These are phyloP conservation scores for Dichetophora obliterata DNA, from an alignment of 2,888 invertebrate species.

Conservation along the genomic window DNA sequence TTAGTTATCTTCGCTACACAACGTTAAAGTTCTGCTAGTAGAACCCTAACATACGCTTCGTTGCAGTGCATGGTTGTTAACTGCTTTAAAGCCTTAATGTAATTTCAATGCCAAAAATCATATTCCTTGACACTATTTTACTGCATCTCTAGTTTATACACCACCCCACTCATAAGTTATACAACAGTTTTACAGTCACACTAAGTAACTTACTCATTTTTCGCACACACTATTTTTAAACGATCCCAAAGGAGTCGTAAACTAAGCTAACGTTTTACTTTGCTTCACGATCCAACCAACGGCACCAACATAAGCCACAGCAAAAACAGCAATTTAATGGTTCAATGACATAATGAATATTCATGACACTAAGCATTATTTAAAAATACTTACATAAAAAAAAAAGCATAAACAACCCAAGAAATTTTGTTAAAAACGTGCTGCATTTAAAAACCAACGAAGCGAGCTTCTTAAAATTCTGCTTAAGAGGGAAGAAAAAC, in stretches of 20 bases:
- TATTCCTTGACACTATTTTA: no score
- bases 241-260: constrained; percentile 20
- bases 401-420: background rate
- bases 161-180: no score
- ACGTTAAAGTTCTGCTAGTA: no score
- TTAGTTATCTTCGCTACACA: no score
- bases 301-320: constrained; percentile 30
- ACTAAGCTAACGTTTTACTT: constrained; percentile 24
- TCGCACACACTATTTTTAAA: constrained; percentile 15
- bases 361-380: constrained; percentile 2
- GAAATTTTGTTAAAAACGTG: constrained; percentile 9
- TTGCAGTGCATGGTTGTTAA: no score
- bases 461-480: background rate
- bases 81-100: no score
- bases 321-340: constrained; percentile 31
- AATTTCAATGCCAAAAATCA: no score
- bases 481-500: background rate
- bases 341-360: constrained; percentile 32
- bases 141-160: no score
- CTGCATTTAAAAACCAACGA: constrained; percentile 19
- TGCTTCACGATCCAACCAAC: constrained; percentile 29
- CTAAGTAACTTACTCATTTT: constrained; percentile 13
- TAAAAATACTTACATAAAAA: background rate
- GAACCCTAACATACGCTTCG: no score
- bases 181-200: background rate